Conservation (phyloP, 2,888 invertebrate species). For the Didymodactylos carnosus region DNA sequence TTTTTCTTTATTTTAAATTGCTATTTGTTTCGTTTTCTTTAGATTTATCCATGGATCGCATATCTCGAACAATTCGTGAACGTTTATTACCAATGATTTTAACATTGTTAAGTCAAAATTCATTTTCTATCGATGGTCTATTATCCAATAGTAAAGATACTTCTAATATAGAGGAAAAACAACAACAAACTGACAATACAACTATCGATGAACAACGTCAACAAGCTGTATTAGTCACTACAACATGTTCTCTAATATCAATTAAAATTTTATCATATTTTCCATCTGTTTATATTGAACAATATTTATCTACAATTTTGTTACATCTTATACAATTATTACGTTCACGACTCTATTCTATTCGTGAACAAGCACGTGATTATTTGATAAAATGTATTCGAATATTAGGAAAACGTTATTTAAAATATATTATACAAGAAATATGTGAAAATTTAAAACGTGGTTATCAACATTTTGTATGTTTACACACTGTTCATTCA, state of each 20-base stretch:
- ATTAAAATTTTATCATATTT: background rate
- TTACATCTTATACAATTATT: background rate
- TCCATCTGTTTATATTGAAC: background rate
- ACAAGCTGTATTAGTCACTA: background rate
- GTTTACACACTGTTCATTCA: background rate
- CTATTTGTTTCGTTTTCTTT: no score
- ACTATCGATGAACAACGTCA: background rate
- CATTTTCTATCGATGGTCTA: background rate
- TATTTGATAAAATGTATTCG: background rate
- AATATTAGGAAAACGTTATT: background rate
- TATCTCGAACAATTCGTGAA: background rate
- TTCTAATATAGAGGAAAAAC: no score
- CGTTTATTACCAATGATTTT: background rate
- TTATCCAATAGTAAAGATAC: background rate
- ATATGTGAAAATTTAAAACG: background rate
- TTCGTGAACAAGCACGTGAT: background rate
- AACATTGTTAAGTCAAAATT: background rate
- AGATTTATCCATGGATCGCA: no score
- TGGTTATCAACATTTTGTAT: background rate
- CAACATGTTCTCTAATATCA: background rate
- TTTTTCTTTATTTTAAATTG: no score
- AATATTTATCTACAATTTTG: background rate
- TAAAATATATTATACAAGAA: background rate
- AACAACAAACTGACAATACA: background rate
- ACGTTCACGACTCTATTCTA: background rate